Conservation (phyloP, 1,140 invertebrate species). For the Neodiprion lecontei region DNA sequence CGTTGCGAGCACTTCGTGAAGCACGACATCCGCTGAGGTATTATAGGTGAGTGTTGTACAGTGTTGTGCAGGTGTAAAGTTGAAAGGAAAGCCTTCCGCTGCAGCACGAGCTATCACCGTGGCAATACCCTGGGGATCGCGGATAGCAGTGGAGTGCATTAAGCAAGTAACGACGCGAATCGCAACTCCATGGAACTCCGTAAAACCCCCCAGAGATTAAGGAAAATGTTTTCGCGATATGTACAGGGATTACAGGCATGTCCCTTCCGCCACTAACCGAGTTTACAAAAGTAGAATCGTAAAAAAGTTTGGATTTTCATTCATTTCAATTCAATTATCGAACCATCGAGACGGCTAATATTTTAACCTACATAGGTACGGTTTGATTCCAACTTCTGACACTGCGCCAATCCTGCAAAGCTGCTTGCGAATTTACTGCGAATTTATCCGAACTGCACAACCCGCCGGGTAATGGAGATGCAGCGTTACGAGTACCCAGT, state of each 20-base stretch:
- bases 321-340: no score
- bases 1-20: no score
- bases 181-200: neutral
- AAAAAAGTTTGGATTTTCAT: no score
- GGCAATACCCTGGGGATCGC: neutral
- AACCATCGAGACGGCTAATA: no score
- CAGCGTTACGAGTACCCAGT: neutral
- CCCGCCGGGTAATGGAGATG: neutral
- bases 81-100: slow-evolving; percentile 4
- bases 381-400: neutral
- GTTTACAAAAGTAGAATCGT: no score
- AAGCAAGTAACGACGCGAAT: neutral
- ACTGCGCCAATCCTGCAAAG: neutral
- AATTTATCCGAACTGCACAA: neutral
- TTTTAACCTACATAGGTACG: neutral
- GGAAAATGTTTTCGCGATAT: neutral
- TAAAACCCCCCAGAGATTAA: neutral
- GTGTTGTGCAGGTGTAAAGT: neutral
- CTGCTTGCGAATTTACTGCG: no score
- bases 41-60: no score
- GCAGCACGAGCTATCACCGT: neutral
- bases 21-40: no score
- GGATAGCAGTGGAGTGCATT: neutral
- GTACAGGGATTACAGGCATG: neutral
- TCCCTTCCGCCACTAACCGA: no score